phyloP scores from a whole-genome alignment of 2,888 invertebrate species.

The Pseudolycoriella hygida region DNA sequence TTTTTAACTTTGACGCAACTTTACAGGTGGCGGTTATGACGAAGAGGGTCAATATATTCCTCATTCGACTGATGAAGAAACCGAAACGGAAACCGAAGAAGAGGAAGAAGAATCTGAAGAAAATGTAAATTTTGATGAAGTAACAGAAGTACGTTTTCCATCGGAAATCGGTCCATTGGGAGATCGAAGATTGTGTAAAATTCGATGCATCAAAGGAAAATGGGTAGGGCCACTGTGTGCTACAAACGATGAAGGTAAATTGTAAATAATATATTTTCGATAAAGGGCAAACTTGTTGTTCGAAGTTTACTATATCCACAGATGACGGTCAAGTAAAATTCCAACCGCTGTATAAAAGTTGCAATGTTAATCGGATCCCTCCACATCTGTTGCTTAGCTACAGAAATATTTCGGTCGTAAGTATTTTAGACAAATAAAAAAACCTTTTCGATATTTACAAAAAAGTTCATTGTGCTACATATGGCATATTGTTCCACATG shows the following conservation, averaged over 20 bases:
- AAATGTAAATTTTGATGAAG: slow-evolving; percentile 27
- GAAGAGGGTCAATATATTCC: slow-evolving; percentile 23
- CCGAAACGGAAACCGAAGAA: slow-evolving; percentile 19
- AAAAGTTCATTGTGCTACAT: too few relatives aligned
- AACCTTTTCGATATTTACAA: too few relatives aligned
- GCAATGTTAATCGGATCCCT: slow-evolving; percentile 48
- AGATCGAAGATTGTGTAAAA: slow-evolving; percentile 59
- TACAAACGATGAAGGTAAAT: slow-evolving; percentile 46
- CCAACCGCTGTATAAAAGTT: slow-evolving; percentile 59
- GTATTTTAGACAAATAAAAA: slow-evolving; percentile 17
- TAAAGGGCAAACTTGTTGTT: too few relatives aligned
- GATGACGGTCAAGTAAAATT: slow-evolving; percentile 40
- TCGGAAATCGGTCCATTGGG: slow-evolving; percentile 56
- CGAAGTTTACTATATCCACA: slow-evolving; percentile 17
- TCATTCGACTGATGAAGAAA: slow-evolving; percentile 22
- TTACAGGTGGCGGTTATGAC: slow-evolving; percentile 12
- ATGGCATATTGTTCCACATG: too few relatives aligned
- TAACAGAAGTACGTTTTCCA: slow-evolving; percentile 39
- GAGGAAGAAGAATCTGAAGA: slow-evolving; percentile 25
- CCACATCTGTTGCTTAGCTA: slow-evolving; percentile 53
- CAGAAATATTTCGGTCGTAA: slow-evolving; percentile 57
- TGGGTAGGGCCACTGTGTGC: slow-evolving; percentile 74
- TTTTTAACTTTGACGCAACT: too few relatives aligned
- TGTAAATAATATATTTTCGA: neutral
- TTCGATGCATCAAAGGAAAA: slow-evolving; percentile 67